Conservation (phyloP, 2,888 invertebrate species). For the Oscheius onirici region DNA sequence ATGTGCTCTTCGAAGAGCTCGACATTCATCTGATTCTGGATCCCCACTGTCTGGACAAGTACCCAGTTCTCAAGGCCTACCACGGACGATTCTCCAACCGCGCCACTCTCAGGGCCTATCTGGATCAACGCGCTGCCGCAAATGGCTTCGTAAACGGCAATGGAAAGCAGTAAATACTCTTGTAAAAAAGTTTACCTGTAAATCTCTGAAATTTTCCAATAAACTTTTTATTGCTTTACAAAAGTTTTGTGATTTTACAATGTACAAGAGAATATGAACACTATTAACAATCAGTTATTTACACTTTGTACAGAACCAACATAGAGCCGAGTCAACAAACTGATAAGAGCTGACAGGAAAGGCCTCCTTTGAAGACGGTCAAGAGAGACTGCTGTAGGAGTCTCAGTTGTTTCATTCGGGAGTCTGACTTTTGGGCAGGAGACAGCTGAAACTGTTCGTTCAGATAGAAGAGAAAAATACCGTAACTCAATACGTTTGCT, state of each 20-base stretch:
- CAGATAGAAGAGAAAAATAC: neutral
- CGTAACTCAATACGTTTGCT: no score
- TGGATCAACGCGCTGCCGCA: slow-evolving; percentile 49
- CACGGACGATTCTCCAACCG: slow-evolving; percentile 52
- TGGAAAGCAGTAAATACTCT: slow-evolving; percentile 32
- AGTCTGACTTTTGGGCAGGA: neutral
- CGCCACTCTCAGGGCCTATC: slow-evolving; percentile 48
- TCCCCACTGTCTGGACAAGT: slow-evolving; percentile 49
- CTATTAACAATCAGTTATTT: no score
- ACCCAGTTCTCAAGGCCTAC: slow-evolving; percentile 58
- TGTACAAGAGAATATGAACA: no score
- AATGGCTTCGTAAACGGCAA: slow-evolving; percentile 53
- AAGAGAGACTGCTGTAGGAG: neutral
- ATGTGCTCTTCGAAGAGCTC: slow-evolving; percentile 62
- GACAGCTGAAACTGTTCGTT: neutral
- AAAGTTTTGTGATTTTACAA: no score
- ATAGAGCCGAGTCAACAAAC: no score
- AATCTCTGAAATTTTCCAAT: neutral
- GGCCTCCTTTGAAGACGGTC: neutral
- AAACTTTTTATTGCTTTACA: neutral
- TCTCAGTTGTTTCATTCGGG: neutral
- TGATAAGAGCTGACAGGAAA: neutral
- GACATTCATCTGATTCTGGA: slow-evolving; percentile 53
- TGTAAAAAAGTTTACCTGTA: neutral
- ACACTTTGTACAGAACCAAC: no score